These are phyloP conservation scores for Mionectes olivaceus DNA, from an alignment of 2,797 vertebrate species.

Conservation along the genomic window DNA sequence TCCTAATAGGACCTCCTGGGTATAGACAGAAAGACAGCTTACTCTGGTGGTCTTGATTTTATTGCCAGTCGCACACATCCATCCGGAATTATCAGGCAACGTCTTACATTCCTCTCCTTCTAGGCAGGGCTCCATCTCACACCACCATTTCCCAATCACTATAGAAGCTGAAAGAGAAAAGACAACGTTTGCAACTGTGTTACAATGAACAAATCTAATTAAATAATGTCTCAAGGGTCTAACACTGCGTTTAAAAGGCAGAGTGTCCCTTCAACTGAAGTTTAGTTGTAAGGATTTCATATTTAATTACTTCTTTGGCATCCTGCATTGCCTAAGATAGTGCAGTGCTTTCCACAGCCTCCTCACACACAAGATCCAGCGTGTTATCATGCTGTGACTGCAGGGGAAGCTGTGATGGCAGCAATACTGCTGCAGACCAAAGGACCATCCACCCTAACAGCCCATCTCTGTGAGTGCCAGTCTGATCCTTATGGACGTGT, in stretches of 20 bases:
- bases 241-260: not conserved
- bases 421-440: not conserved
- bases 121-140: constrained; percentile 98
- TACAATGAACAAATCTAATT: not conserved
- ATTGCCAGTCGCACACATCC: constrained; percentile 98
- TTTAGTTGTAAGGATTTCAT: not conserved
- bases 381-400: not conserved
- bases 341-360: not conserved
- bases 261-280: not conserved
- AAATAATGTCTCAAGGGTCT: not conserved
- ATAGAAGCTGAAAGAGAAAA: constrained; percentile 88
- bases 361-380: not conserved
- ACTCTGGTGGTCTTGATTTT: constrained; percentile 99
- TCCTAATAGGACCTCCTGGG: not conserved
- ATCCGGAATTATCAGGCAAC: constrained; percentile 95
- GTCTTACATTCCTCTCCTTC: constrained; percentile 98
- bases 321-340: not conserved
- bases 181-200: constrained; percentile 16
- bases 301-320: not conserved
- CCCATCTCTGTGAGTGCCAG: rapidly evolving
- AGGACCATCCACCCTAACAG: not conserved
- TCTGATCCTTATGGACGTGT: not conserved
- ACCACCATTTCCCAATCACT: constrained; percentile 98
- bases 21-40: constrained; percentile 71
- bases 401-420: not conserved